Base-by-base conservation (phyloP, 2,113 vertebrate genomes). In the Cichladusa arquata region DNA sequence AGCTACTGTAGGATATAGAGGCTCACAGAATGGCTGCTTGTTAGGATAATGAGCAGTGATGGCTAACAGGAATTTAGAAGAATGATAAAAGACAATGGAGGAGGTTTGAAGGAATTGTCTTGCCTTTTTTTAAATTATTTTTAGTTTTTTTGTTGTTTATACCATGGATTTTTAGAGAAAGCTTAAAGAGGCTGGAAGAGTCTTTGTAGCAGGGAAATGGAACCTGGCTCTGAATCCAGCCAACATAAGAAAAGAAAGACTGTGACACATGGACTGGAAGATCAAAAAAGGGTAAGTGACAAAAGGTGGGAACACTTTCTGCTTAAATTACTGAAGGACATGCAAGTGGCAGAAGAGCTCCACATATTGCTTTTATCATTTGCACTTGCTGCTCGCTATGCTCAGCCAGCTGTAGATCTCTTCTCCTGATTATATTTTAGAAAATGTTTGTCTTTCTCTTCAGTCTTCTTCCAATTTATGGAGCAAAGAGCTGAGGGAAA, bases 201-300 rank as follows among this genome's bases (percentile, higher is more conserved):
- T 93, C 92, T 97, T 97, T 97, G 85, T 93, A 97, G 90, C 95
- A 97, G 95, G 98, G 99, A 99, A 96, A 99, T 99, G 99, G 99
- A 99, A 98, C 95, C 98, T 25, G 99, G 97, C 96, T 97, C 98
- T 73, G 99, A 99, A 97, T 97, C 98, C 42, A 98, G 98, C 96
- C 98, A 99, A 95, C 98, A 98, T 82, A 98, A 98, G 96, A 99
- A 98, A 97, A 99, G 98, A 97, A 99, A 98, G 95, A 97, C 98
- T 36, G 98, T 99, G 94, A 98, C 98, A 95, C 99, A 99, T 50
- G 98, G 99, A 91, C 95, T 99, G 98, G 99, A 99, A 97, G 99
- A 99, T 97, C 99, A 99, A 97, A 99, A 99, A 97, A 98, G 98
- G 98, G 99, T 99, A 97, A 99, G 99, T 98, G 67, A 60, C 56